Percentiles rank a stretch among this genome's conserved stretches.
phyloP scores from a whole-genome alignment of 2,888 invertebrate genomes.

The Andrena bicolor region DNA sequence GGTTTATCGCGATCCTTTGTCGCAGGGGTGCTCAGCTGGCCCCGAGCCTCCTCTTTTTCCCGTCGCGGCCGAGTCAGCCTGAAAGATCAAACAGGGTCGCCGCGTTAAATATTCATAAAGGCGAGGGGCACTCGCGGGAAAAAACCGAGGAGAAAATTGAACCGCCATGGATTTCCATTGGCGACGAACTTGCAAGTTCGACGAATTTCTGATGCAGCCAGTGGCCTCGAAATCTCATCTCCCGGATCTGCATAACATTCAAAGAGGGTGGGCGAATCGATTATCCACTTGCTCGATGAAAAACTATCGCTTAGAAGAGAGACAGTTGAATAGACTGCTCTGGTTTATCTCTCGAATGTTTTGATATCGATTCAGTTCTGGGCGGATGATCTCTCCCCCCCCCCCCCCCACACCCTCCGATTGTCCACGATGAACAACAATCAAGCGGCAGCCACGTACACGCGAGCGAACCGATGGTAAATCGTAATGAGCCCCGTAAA shows the following conservation, averaged over 20 bases:
- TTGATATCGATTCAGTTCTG: background rate
- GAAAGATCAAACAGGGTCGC: slow-evolving; percentile 28
- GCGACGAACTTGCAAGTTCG: slow-evolving; percentile 57
- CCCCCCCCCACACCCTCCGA: background rate
- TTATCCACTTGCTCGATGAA: background rate
- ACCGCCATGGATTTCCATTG: slow-evolving; percentile 66
- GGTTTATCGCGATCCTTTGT: slow-evolving; percentile 67
- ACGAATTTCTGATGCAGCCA: slow-evolving; percentile 54
- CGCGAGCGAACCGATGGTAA: slow-evolving; percentile 39
- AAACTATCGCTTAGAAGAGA: background rate
- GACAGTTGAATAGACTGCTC: background rate
- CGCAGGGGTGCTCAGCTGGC: slow-evolving; percentile 37
- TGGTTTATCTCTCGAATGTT: background rate
- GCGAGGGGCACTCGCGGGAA: background rate
- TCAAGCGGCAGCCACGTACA: slow-evolving; percentile 29
- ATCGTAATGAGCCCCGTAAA: slow-evolving; percentile 61
- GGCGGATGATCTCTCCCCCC: background rate
- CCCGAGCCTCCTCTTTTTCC: slow-evolving; percentile 17
- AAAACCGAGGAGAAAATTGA: slow-evolving; percentile 3
- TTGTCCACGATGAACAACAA: slow-evolving; percentile 18
- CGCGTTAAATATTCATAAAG: slow-evolving; percentile 57
- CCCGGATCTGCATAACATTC: slow-evolving; percentile 17
- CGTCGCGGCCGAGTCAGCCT: slow-evolving; percentile 19
- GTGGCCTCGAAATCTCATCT: slow-evolving; percentile 1
- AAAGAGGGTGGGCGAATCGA: background rate